Conservation (phyloP, 2,888 invertebrate genomes). For the Carpatolechia fugitivella region DNA sequence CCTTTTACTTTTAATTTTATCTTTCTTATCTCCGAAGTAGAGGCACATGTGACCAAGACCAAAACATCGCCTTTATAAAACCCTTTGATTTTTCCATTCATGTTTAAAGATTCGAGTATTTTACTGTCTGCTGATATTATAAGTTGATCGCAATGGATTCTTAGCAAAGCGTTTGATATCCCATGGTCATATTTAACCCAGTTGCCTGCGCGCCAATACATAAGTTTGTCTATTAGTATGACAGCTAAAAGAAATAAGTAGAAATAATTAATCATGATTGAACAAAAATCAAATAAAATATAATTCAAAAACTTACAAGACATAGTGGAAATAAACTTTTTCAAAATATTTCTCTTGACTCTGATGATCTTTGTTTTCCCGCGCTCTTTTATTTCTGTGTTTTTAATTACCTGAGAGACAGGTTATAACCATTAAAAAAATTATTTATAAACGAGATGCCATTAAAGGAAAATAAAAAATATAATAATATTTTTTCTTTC, state of each 20-base stretch:
- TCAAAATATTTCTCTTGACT: too few species aligned
- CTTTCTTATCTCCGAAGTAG: slow-evolving; percentile 47
- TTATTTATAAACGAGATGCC: too few species aligned
- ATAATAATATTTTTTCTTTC: too few species aligned
- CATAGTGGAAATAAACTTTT: too few species aligned
- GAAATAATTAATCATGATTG: too few species aligned
- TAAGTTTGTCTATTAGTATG: slow-evolving; percentile 54
- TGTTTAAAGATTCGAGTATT: slow-evolving; percentile 55
- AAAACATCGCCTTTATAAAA: slow-evolving; percentile 57
- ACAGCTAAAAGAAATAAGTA: slow-evolving; percentile 36
- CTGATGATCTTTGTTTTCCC: too few species aligned
- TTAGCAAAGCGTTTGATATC: slow-evolving; percentile 32
- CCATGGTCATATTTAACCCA: slow-evolving; percentile 50
- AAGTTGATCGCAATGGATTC: slow-evolving; percentile 52
- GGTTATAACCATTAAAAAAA: too few species aligned
- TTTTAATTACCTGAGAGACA: too few species aligned
- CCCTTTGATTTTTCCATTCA: slow-evolving; percentile 56
- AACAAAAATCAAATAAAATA: slow-evolving; percentile 18
- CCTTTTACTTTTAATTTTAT: slow-evolving; percentile 57
- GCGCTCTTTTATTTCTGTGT: too few species aligned
- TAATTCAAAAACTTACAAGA: too few species aligned
- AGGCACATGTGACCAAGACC: slow-evolving; percentile 43
- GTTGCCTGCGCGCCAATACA: slow-evolving; percentile 46
- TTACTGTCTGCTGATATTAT: slow-evolving; percentile 45
- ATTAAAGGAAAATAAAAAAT: too few species aligned